Evolutionary conservation across 2,113 vertebrate genomes (phyloP).

Genomic region (Cynopterus brachyotis): DNA sequence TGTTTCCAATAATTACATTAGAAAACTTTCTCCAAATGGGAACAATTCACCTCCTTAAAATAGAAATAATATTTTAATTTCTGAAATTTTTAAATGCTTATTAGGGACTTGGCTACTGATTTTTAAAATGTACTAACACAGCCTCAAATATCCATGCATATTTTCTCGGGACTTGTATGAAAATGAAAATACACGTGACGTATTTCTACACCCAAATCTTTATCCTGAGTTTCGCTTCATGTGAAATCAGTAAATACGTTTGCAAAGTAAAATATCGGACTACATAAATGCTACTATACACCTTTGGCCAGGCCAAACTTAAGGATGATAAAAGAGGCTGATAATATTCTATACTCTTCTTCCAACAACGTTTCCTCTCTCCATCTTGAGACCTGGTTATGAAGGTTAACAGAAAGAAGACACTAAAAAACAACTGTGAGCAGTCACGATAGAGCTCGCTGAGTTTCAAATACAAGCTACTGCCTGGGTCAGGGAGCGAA

Average conservation of each 20-base stretch:
- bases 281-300: neutral
- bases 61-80: neutral
- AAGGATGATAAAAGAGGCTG: neutral
- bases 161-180: neutral
- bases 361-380: neutral
- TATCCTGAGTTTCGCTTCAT: neutral
- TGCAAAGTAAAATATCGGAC: constrained; percentile 25
- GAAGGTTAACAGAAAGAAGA: neutral
- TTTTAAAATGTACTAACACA: constrained; percentile 9
- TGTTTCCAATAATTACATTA: neutral
- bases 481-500: neutral
- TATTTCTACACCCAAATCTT: neutral
- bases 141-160: neutral
- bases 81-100: neutral
- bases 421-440: neutral
- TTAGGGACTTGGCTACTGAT: neutral
- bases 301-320: neutral
- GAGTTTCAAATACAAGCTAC: neutral
- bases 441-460: neutral
- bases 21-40: neutral
- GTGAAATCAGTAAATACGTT: neutral
- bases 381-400: neutral
- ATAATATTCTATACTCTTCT: neutral
- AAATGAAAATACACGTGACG: neutral
- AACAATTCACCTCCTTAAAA: constrained; percentile 7